A percentile compares a stretch with the other conserved stretches of the same genome.
phyloP scores from a whole-genome alignment of 2,888 invertebrate species.

The Rhogogaster chlorosoma region DNA sequence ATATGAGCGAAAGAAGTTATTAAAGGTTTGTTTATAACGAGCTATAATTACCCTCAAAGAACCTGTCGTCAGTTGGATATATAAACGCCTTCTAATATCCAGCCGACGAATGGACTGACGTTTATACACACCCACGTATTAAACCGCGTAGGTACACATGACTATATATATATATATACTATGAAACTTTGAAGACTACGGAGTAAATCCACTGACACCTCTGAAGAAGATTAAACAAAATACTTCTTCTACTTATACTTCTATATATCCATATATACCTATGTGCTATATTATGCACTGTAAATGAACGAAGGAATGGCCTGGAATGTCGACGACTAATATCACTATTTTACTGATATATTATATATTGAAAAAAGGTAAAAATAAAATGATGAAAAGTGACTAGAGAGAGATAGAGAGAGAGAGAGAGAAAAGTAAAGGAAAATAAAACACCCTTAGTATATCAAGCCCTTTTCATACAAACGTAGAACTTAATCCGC shows the following conservation, averaged over 20 bases:
- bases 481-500: constrained; percentile 45
- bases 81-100: constrained; percentile 72
- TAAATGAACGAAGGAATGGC: too few species aligned
- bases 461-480: neutral
- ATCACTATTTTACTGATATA: neutral
- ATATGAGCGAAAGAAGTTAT: constrained; percentile 55
- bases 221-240: constrained; percentile 29
- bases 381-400: neutral
- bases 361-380: neutral
- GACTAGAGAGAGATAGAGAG: neutral
- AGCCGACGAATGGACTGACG: constrained; percentile 49
- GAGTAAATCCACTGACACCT: constrained; percentile 29
- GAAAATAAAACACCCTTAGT: neutral
- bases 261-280: neutral
- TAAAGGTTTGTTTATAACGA: constrained; percentile 65
- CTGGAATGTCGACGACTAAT: too few species aligned
- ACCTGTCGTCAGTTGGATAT: constrained; percentile 65
- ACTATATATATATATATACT: neutral
- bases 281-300: neutral
- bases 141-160: neutral
- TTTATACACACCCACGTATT: neutral
- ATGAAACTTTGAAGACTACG: neutral
- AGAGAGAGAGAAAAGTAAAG: neutral
- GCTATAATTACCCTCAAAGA: constrained; percentile 71
- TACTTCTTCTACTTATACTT: neutral